A percentile compares a stretch with the other conserved stretches of the same genome.
Evolutionary conservation across 2,888 invertebrate species (phyloP).

Genomic region (Linnaemya vulpina): DNA sequence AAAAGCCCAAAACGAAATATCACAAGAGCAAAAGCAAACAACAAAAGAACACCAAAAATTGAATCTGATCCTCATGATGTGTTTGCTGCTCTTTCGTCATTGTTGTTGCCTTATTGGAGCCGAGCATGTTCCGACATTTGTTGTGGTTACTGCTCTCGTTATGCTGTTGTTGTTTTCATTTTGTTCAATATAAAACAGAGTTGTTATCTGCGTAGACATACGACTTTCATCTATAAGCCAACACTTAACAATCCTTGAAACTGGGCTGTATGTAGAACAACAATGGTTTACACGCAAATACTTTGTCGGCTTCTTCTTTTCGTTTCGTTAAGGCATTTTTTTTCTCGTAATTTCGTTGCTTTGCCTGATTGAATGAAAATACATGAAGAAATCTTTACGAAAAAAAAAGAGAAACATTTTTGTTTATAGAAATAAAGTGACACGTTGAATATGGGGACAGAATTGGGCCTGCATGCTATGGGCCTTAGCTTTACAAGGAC

Average conservation of each 20-base stretch:
- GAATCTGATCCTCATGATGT: constrained; percentile 48
- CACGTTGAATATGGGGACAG: not conserved
- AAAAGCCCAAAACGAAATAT: constrained; percentile 6
- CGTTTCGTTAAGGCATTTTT: constrained; percentile 6
- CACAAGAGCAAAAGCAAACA: constrained; percentile 16
- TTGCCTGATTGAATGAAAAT: constrained; percentile 68
- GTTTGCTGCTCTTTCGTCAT: not conserved
- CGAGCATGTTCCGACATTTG: constrained; percentile 3
- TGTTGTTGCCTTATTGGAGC: constrained; percentile 10
- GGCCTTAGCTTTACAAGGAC: not conserved
- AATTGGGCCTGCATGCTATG: not conserved
- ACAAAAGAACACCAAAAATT: not conserved
- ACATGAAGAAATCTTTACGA: constrained; percentile 41
- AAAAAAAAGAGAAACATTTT: constrained; percentile 26
- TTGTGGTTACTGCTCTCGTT: constrained; percentile 17
- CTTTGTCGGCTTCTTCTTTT: constrained; percentile 68
- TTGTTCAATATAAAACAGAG: constrained; percentile 59
- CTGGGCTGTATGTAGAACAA: constrained; percentile 67
- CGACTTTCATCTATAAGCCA: constrained; percentile 68
- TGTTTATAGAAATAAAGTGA: not conserved
- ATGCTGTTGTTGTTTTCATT: constrained; percentile 1
- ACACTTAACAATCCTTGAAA: constrained; percentile 61
- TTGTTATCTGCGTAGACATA: constrained; percentile 71
- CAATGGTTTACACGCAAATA: constrained; percentile 71
- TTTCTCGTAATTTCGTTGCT: constrained; percentile 40